Base-by-base conservation (phyloP, 1,140 invertebrate species). In the Drosophila kepulauana region DNA sequence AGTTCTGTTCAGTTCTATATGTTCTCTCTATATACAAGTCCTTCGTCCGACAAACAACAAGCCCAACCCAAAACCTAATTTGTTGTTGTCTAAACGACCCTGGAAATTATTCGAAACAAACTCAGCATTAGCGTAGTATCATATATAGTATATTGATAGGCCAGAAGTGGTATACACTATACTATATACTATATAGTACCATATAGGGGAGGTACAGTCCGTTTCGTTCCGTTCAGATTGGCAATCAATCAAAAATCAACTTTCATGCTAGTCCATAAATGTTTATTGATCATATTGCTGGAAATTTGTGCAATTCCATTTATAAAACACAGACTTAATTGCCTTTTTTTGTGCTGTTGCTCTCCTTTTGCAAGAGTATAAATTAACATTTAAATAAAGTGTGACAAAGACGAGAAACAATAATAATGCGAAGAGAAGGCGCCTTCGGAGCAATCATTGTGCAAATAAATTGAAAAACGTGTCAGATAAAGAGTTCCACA, bases 401-500 rank as follows among this genome's bases (percentile, higher is more conserved):
- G 33, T 11, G 66, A 61, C 57, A 52, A 43, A 51, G 10, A 33
- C 1, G 28, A 8, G 46, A 61, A 46, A 3, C 33, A 20, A 8
- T 10, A 7, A 46, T n/a, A n/a, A 33, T 16, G 15, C 48, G n/a
- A 30, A 62, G 30, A 57, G 54, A 16, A 25, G 20, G 20, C 20
- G 20, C 20, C 13, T 57, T 3, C n/a, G 30, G 54, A 57, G 46
- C 33, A 69, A 57, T 41, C 30, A 73, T 79, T 79, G 67, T 64
- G 80, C 80, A 84, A 78, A 87, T 74, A 87, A 87, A 88, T 74
- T 68, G 78, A 74, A 80, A 88, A 87, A 87, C 84, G 85, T 89
- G 84, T 80, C 80, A 75, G 76, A 77, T 84, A 70, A 56, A 62
- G 15, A 66, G 16, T 52, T 33, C 10, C 73, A 66, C 48, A 43